A percentile compares a stretch with the other conserved stretches of the same genome.
These are phyloP conservation scores for Phylloscopus whistleri DNA, from an alignment of 2,113 vertebrate species.

Conservation along the genomic window DNA sequence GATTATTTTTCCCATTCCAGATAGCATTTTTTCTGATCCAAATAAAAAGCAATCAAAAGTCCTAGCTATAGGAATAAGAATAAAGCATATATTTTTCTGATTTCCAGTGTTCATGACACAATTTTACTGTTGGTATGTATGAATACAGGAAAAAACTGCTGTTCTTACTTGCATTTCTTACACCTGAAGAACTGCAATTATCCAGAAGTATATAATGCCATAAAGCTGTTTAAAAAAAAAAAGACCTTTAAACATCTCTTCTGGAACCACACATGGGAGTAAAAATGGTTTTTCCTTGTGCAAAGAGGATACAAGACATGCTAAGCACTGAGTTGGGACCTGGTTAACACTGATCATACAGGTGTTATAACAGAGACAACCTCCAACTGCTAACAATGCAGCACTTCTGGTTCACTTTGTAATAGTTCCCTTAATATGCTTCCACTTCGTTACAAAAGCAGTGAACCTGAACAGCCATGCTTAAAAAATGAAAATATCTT, in stretches of 20 bases:
- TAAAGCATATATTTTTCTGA: not conserved
- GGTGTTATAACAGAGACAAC: not conserved
- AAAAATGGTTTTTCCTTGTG: not conserved
- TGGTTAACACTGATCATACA: not conserved
- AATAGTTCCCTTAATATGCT: not conserved
- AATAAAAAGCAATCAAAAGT: not conserved
- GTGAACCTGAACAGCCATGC: not conserved
- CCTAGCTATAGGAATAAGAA: not conserved
- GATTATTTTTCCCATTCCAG: not conserved
- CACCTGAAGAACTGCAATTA: not conserved
- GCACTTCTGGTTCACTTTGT: not conserved
- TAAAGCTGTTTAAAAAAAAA: not conserved
- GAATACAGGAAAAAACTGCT: not conserved
- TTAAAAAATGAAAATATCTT: not conserved
- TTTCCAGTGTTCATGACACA: not conserved
- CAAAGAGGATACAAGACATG: not conserved
- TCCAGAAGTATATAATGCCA: not conserved
- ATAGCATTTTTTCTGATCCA: not conserved
- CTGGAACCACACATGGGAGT: not conserved
- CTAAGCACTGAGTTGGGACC: not conserved
- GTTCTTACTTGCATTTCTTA: not conserved
- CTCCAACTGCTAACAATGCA: not conserved
- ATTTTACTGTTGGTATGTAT: not conserved
- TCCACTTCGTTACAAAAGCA: not conserved
- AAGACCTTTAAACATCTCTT: not conserved